These are phyloP conservation scores for Corythornis madagascariensis DNA, from an alignment of 2,113 vertebrate species.

Conservation along the genomic window DNA sequence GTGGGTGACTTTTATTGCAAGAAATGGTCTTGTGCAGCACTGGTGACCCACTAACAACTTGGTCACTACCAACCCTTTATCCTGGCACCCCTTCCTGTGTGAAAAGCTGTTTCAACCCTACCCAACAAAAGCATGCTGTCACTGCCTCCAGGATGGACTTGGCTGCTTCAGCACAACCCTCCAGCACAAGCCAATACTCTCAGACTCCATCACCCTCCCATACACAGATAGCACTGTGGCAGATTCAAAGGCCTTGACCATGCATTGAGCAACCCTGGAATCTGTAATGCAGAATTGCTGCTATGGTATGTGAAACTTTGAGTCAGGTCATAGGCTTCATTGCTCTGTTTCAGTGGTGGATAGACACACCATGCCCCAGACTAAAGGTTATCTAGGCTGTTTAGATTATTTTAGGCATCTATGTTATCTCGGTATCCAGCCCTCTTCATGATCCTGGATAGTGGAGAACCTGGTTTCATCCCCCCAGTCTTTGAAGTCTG, in stretches of 20 bases:
- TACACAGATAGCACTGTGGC: background rate
- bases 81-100: background rate
- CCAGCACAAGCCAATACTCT: background rate
- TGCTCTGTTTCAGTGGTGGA: background rate
- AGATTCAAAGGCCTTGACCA: background rate
- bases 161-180: background rate
- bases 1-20: background rate
- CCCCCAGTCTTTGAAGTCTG: background rate
- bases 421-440: background rate
- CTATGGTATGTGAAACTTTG: background rate
- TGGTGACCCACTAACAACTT: background rate
- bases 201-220: accelerated
- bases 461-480: background rate
- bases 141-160: background rate
- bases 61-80: background rate
- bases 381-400: conserved; percentile 38
- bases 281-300: background rate
- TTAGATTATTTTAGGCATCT: conserved; percentile 26
- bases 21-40: background rate
- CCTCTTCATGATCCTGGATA: background rate
- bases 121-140: background rate
- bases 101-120: background rate
- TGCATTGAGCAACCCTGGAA: background rate
- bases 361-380: background rate
- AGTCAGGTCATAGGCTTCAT: background rate